Conservation (phyloP, 2,797 vertebrate genomes). For the Acanthurus leucopareius region DNA sequence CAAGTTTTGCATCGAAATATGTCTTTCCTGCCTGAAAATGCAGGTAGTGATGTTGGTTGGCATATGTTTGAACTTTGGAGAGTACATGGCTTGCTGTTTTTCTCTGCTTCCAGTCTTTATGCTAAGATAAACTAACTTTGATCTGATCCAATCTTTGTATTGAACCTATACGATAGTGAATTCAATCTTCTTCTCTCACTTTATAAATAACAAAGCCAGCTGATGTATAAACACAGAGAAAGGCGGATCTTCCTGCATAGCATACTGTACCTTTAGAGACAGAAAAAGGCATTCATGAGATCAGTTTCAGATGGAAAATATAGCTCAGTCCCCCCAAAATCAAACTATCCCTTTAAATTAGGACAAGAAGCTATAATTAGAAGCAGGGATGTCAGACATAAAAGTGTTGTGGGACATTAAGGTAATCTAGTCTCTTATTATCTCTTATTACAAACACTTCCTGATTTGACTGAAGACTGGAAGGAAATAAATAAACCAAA, state of each 20-base stretch:
- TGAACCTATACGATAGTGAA: background rate
- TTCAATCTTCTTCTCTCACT: background rate
- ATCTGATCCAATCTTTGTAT: too few relatives aligned
- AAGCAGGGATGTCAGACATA: constrained; percentile 21
- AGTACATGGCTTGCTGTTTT: background rate
- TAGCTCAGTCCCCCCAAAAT: constrained; percentile 16
- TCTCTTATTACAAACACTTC: background rate
- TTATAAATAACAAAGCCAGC: background rate
- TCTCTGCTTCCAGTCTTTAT: too few relatives aligned
- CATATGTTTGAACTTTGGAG: background rate
- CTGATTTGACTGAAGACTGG: constrained; percentile 2
- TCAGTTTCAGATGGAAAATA: constrained; percentile 15
- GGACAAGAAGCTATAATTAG: constrained; percentile 38
- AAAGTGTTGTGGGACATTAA: constrained; percentile 10
- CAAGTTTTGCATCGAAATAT: too few relatives aligned
- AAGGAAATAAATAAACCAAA: background rate
- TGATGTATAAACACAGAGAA: background rate
- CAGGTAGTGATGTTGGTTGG: background rate
- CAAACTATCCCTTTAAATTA: constrained; percentile 36
- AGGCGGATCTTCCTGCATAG: background rate
- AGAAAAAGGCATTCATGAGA: background rate
- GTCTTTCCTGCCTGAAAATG: background rate
- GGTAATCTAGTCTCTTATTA: constrained; percentile 11
- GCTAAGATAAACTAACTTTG: too few relatives aligned
- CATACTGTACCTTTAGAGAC: background rate